Conservation (phyloP, 1,140 invertebrate genomes). For the Drosophila nannoptera region DNA sequence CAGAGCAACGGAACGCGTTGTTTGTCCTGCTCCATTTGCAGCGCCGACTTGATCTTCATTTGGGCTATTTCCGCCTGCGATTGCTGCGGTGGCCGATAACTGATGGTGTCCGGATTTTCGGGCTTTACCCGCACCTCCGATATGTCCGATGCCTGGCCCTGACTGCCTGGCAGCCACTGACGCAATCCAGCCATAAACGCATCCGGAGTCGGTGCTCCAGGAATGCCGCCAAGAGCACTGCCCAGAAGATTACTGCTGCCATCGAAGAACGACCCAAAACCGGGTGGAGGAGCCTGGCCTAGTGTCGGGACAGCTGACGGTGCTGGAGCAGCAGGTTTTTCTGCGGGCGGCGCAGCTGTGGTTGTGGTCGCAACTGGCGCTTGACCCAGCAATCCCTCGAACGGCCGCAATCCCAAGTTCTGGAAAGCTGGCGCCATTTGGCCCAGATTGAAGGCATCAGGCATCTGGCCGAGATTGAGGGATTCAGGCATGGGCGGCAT, state of each 20-base stretch:
- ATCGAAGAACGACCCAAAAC: constrained; percentile 21
- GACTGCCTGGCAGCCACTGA: constrained; percentile 29
- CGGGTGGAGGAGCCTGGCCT: constrained; percentile 5
- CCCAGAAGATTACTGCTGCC: constrained; percentile 31
- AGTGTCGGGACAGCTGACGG: constrained; percentile 1
- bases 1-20: constrained; percentile 53
- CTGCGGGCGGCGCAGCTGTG: constrained; percentile 8
- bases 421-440: constrained; percentile 12
- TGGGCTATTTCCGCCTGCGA: constrained; percentile 37
- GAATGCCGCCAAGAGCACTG: constrained; percentile 10
- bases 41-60: constrained; percentile 45
- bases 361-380: constrained; percentile 7
- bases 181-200: constrained; percentile 39
- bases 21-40: constrained; percentile 27
- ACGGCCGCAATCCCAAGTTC: not conserved
- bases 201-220: not conserved
- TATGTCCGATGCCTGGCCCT: constrained; percentile 59
- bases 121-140: constrained; percentile 69
- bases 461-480: constrained; percentile 9
- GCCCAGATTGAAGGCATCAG: constrained; percentile 18
- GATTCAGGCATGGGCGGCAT: constrained; percentile 18
- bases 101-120: not conserved
- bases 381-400: constrained; percentile 30
- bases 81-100: constrained; percentile 16
- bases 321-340: constrained; percentile 6